Evolutionary conservation across 2,888 invertebrate genomes (phyloP), one percentile per base, ranked within the genome.

Genomic region (Meandrusa payeni): DNA sequence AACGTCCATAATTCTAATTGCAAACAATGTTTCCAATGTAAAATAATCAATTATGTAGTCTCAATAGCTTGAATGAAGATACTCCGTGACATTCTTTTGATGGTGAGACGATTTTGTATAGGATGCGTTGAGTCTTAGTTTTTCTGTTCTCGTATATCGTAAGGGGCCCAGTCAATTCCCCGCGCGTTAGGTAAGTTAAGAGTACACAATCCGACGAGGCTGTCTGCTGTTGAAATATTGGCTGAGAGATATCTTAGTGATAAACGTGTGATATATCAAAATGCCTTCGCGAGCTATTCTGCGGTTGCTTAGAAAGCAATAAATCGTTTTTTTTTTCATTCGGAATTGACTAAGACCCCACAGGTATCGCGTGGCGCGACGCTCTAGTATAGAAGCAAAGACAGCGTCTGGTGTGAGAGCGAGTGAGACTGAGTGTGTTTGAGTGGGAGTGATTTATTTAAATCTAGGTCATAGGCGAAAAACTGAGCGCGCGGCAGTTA

Each of bases 381-480:
- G 57, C 64, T 71, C 63, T 74, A 74, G 80, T 66, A 58, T 78
- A 74, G 67, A 69, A 61, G 71, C 66, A 64, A 75, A 73, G 72
- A 72, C 68, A 65, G 54, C 59, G 68, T 63, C 69, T 62, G 47
- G 61, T 57, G 69, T 47, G 69, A 50, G 62, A 56, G 71, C 64
- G 72, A 51, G 71, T 24, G 22, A 5, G 61, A 63, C 50, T 51
- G 56, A 40, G 51, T 47, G 51, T 11, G 32, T 53, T 53, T n/a
- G n/a, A n/a, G 59, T 58, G 67, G 61, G 70, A 60, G 61, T 61
- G 56, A 58, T 51, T 67, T 67, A 68, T 69, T 69, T 83, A 86
- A 85, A 83, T 75, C 69, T 86, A 87, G 86, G 72, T 69, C 74
- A 73, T 87, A 87, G 87, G 87, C 77, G 69, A 80, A 81, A n/a